Percentiles rank a stretch among this genome's conserved stretches.
These are phyloP conservation scores for Agrotis ipsilon DNA, from an alignment of 2,888 invertebrate species.

Conservation along the genomic window DNA sequence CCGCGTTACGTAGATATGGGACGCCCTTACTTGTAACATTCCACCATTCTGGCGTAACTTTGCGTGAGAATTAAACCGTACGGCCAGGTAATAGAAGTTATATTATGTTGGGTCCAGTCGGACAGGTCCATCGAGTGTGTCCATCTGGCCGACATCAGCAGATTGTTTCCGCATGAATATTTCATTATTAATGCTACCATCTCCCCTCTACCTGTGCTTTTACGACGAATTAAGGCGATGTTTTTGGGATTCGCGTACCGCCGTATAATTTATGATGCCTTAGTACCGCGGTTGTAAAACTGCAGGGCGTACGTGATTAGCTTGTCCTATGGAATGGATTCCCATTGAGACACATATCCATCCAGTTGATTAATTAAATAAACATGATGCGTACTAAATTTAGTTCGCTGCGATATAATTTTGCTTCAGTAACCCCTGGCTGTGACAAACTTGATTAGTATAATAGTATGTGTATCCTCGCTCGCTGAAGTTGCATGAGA, in stretches of 20 bases:
- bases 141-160: slow-evolving; percentile 70
- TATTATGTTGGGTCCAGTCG: slow-evolving; percentile 48
- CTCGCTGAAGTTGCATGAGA: slow-evolving; percentile 25
- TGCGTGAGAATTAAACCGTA: slow-evolving; percentile 62
- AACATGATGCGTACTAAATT: slow-evolving; percentile 9
- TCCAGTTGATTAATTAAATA: slow-evolving; percentile 32
- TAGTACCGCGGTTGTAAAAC: slow-evolving; percentile 17
- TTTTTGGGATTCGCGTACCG: slow-evolving; percentile 31
- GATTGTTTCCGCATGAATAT: slow-evolving; percentile 80
- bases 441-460: slow-evolving; percentile 47
- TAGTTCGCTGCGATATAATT: slow-evolving; percentile 7
- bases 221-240: slow-evolving; percentile 55
- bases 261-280: slow-evolving; percentile 17
- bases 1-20: slow-evolving; percentile 69
- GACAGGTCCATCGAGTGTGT: slow-evolving; percentile 36
- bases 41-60: slow-evolving; percentile 25
- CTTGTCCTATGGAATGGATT: neutral
- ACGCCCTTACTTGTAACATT: slow-evolving; percentile 70
- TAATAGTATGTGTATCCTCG: slow-evolving; percentile 30
- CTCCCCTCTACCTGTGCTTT: slow-evolving; percentile 62
- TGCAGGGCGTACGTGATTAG: slow-evolving; percentile 4
- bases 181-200: slow-evolving; percentile 76
- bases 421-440: slow-evolving; percentile 2
- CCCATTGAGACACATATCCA: neutral
- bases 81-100: slow-evolving; percentile 52